These are phyloP conservation scores for Cremastinae sp. DNA, from an alignment of 2,888 invertebrate genomes.

Conservation along the genomic window DNA sequence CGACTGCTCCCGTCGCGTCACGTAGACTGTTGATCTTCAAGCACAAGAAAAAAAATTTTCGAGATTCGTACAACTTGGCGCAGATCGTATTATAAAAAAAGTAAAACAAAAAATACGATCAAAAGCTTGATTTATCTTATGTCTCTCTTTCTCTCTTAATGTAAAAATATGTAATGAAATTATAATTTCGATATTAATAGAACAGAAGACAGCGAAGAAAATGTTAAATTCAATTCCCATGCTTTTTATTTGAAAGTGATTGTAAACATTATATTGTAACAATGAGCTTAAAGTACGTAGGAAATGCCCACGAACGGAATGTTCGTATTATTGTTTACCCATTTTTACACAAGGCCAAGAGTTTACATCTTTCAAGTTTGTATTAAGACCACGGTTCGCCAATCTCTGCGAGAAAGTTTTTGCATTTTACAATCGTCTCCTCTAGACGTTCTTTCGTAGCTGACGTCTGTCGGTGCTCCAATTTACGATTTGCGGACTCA, in stretches of 20 bases:
- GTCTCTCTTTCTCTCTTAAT: slow-evolving; percentile 57
- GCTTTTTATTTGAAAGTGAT: slow-evolving; percentile 51
- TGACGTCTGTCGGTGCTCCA: slow-evolving; percentile 84
- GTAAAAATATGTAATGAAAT: slow-evolving; percentile 63
- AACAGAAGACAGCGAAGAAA: too few species aligned
- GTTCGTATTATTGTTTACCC: slow-evolving; percentile 21
- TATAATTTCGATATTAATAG: slow-evolving; percentile 56
- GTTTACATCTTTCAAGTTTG: slow-evolving; percentile 1
- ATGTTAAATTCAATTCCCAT: slow-evolving; percentile 48
- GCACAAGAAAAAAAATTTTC: slow-evolving; percentile 72
- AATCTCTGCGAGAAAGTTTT: slow-evolving; percentile 78
- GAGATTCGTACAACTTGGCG: slow-evolving; percentile 62
- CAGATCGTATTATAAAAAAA: slow-evolving; percentile 32
- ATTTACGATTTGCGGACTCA: slow-evolving; percentile 81
- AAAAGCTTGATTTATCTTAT: slow-evolving; percentile 39
- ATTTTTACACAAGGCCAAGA: slow-evolving; percentile 12
- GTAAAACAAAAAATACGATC: slow-evolving; percentile 50
- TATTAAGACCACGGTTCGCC: slow-evolving; percentile 71
- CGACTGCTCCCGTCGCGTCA: slow-evolving; percentile 76
- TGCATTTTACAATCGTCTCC: slow-evolving; percentile 85
- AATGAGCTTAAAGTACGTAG: slow-evolving; percentile 59
- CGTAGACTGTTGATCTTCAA: slow-evolving; percentile 76
- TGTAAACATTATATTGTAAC: slow-evolving; percentile 55
- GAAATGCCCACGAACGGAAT: slow-evolving; percentile 53
- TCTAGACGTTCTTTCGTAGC: slow-evolving; percentile 90